Conservation (phyloP, 2,888 invertebrate genomes). For the Aricia artaxerxes region DNA sequence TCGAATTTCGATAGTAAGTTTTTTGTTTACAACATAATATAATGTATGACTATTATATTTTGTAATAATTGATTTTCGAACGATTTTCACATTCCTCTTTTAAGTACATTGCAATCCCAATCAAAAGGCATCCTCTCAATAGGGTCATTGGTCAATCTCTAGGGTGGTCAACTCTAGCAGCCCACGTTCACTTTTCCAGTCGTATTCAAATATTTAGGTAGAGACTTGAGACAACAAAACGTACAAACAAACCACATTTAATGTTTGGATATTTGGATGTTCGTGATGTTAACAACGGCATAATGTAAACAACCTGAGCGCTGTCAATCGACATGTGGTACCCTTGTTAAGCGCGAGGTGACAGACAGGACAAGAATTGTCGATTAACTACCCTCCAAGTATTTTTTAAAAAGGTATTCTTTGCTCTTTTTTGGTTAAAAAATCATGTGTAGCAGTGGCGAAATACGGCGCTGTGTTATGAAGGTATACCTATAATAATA, state of each 20-base stretch:
- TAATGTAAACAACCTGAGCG: slow-evolving; percentile 30
- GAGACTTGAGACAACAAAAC: slow-evolving; percentile 1
- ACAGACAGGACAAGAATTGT: slow-evolving; percentile 19
- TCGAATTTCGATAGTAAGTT: no score
- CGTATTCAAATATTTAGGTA: slow-evolving; percentile 1
- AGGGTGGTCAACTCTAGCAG: neutral
- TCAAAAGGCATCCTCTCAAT: neutral
- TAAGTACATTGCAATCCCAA: neutral
- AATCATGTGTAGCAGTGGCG: neutral
- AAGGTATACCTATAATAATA: neutral
- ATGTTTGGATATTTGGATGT: slow-evolving; percentile 18
- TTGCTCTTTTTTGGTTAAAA: neutral
- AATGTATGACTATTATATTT: no score
- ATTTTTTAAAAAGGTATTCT: neutral
- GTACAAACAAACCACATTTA: slow-evolving; percentile 4
- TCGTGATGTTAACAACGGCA: slow-evolving; percentile 13
- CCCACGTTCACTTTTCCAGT: neutral
- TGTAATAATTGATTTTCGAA: no score
- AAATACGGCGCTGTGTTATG: neutral
- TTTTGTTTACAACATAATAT: no score
- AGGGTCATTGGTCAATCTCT: neutral
- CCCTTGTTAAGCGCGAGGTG: slow-evolving; percentile 22
- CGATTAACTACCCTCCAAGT: slow-evolving; percentile 5
- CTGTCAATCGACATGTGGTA: slow-evolving; percentile 9
- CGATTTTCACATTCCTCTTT: no score